These are phyloP conservation scores for Periplaneta americana DNA, from an alignment of 1,140 invertebrate genomes.

Conservation along the genomic window DNA sequence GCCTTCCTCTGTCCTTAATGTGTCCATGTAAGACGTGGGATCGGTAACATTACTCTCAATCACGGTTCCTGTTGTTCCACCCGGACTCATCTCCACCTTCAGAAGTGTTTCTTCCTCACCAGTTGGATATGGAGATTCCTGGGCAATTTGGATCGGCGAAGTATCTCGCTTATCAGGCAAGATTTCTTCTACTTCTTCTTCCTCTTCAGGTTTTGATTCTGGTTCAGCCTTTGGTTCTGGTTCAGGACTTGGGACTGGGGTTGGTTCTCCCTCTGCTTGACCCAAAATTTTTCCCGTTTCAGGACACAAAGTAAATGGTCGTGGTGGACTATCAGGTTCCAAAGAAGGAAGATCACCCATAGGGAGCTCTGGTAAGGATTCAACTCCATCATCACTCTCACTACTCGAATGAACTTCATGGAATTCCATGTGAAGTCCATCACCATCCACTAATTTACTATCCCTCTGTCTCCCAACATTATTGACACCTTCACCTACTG, in stretches of 20 bases:
- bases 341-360: conserved; percentile 50
- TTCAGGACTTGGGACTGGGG: conserved; percentile 26
- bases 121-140: not conserved
- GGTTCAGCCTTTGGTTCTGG: not conserved
- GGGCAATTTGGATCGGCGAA: not conserved
- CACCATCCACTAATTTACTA: conserved; percentile 40
- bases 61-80: conserved; percentile 56
- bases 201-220: not conserved
- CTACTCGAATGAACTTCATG: conserved; percentile 35
- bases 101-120: conserved; percentile 32
- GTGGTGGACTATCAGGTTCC: conserved; percentile 56
- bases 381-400: conserved; percentile 8
- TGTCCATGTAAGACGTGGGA: not conserved
- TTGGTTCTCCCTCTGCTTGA: conserved; percentile 53
- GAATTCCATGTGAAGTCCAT: conserved; percentile 43
- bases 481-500: not conserved
- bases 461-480: conserved; percentile 33
- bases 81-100: conserved; percentile 60
- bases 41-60: conserved; percentile 26
- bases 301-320: conserved; percentile 62
- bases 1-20: conserved; percentile 18
- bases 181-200: conserved; percentile 2
- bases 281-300: conserved; percentile 60
- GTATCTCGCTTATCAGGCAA: conserved; percentile 7
- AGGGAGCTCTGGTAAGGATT: conserved; percentile 46